phyloP scores from a whole-genome alignment of 2,113 vertebrate genomes.

The Amblyopsis rosae region DNA sequence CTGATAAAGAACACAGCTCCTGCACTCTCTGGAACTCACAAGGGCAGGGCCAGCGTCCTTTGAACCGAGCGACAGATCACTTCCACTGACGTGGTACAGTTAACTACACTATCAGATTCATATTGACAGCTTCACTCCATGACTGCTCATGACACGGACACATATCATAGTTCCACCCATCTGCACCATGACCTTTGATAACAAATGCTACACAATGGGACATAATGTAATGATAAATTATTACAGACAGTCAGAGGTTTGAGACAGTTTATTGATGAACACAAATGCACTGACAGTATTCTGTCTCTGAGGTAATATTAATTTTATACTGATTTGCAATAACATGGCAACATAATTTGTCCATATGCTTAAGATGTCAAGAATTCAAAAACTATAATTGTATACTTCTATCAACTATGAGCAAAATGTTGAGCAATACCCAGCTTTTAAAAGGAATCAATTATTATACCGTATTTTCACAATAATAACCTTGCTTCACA shows the following conservation, averaged over 20 bases:
- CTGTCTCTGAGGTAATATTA: no score
- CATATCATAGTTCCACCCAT: slow-evolving; percentile 54
- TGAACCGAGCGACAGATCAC: slow-evolving; percentile 59
- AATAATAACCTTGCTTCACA: no score
- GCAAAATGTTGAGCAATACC: no score
- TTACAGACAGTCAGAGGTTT: neutral
- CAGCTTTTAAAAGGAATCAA: no score
- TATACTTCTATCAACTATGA: no score
- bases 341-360: no score
- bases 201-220: neutral
- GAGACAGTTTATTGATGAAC: neutral
- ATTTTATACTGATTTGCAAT: no score
- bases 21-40: slow-evolving; percentile 29
- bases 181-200: slow-evolving; percentile 74
- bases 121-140: slow-evolving; percentile 2
- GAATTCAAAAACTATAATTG: no score
- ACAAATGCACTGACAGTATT: neutral
- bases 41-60: slow-evolving; percentile 68
- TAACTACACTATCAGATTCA: neutral
- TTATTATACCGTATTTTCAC: no score
- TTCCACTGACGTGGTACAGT: slow-evolving; percentile 12
- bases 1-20: slow-evolving; percentile 58
- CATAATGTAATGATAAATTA: slow-evolving; percentile 13
- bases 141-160: neutral
- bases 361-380: no score